Evolutionary conservation across 2,797 vertebrate species (phyloP), one percentile per base, ranked within the genome.

Genomic region (Mustela erminea): DNA sequence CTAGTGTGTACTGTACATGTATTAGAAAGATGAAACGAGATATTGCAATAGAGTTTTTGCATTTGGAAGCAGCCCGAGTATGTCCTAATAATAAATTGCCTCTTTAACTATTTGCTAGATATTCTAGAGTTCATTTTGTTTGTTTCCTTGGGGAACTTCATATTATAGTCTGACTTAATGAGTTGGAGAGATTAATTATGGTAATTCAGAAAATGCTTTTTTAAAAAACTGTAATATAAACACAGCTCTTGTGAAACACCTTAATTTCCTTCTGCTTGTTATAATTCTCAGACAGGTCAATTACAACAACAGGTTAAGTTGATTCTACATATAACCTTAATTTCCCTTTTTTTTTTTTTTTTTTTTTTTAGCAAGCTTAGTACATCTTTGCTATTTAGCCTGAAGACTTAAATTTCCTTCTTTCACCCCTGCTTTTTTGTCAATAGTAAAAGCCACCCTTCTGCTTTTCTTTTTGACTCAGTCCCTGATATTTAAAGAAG

Each of bases 201-300:
- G 86, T 93, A 95, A 98, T 96, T 98, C 46, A 97, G 93, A 96
- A 97, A 97, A 91, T 75, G 96, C 38, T 96, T 74, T 96, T 97
- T 96, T 88, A 94, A 97, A 98, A 98, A 98, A 97, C 96, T 97
- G 92, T 98, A 97, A 93, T 98, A 98, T 93, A 98, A 98, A 98
- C 98, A 95, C 98, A 98, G 98, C 97, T 98, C 98, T 98, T 98
- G 97, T 98, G 98, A 98, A 99, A 99, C 98, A 98, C 97, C 98
- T 98, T 98, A 98, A 98, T 97, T 98, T 98, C 96, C 75, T 97
- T 98, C 97, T 96, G 68, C 95, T 98, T 98, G 74, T 98, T 98
- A 81, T 52, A 97, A 98, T 97, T 98, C 96, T 93, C 81, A 93
- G 43, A 94, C 96, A 93, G 80, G 91, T 98, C 92, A 97, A 97